Evolutionary conservation across 2,888 invertebrate genomes (phyloP), one percentile per base, ranked within the genome.

Genomic region (Cheiracanthium punctorium): DNA sequence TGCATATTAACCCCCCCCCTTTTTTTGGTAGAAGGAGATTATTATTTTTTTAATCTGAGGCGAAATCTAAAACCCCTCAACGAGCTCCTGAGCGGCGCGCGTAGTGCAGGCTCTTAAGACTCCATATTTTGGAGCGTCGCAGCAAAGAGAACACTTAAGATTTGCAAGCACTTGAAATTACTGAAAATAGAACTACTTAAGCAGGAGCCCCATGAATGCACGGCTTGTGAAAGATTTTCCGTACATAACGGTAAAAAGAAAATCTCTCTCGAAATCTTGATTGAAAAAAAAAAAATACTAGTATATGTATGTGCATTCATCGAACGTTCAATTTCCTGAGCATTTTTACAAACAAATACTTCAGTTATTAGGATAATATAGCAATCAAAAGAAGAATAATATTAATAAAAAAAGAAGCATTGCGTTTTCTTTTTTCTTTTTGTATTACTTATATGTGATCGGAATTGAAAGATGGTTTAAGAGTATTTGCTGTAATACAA

Each of bases 171-270:
- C 58, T 58, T 58, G 58, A 58, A 58, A 58, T 58, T 58, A 58
- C 58, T 58, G 58, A 58, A 58, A 58, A 58, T 58, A 58, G 58
- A 20, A 58, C 5, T 58, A 58, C 58, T 58, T 58, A 1, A 58
- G 24, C 58, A 24, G 20, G 24, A 37, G 37, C 37, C 10, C 37
- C 58, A 17, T 10, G n/a, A 48, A 48, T 48, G 43, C 17, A 12
- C 17, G 1, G 43, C 43, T 48, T 37, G 37, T 37, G 37, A 37
- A 37, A 12, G 37, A 37, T 37, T 8, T 10, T 5, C 12, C 37
- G 37, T 37, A 37, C 12, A 12, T 10, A 8, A 8, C 12, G 37
- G 7, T 37, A 12, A 37, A 37, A 37, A 17, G 14, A 48, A 48
- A 48, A 17, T 17, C 1, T 17, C 1, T 48, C 10, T 17, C 43